Evolutionary conservation across 2,797 vertebrate species (phyloP).

Genomic region (Orientallactaga sibirica): DNA sequence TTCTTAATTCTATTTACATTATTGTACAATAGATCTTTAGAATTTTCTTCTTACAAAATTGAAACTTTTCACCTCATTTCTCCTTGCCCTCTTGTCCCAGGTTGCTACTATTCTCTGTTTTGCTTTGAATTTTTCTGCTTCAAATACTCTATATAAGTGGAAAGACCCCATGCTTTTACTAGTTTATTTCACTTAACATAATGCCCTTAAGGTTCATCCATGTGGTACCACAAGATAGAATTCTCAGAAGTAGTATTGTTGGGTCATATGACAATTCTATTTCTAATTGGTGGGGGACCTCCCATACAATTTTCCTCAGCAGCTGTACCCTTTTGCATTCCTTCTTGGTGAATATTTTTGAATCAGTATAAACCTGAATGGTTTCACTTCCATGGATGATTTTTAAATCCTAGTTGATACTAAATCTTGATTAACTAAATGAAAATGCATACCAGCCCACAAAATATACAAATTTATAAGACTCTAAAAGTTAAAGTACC

Average conservation of each 20-base stretch:
- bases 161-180: background rate
- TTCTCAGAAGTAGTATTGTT: background rate
- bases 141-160: background rate
- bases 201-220: background rate
- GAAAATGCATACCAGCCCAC: background rate
- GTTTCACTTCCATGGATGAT: slow-evolving; percentile 2
- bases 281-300: background rate
- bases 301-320: background rate
- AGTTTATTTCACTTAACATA: background rate
- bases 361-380: slow-evolving; percentile 4
- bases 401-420: background rate
- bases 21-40: background rate
- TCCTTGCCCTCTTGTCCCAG: background rate
- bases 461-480: slow-evolving; percentile 37
- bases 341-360: slow-evolving; percentile 51
- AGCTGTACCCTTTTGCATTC: background rate
- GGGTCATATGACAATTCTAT: background rate
- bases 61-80: background rate
- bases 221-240: background rate
- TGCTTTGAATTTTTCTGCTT: background rate
- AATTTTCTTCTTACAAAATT: background rate
- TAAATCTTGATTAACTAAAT: slow-evolving; percentile 23
- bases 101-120: background rate
- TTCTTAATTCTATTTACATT: background rate
- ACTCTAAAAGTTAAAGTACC: background rate